Evolutionary conservation across 1,140 invertebrate species (phyloP).

Genomic region (Megathymus violae): DNA sequence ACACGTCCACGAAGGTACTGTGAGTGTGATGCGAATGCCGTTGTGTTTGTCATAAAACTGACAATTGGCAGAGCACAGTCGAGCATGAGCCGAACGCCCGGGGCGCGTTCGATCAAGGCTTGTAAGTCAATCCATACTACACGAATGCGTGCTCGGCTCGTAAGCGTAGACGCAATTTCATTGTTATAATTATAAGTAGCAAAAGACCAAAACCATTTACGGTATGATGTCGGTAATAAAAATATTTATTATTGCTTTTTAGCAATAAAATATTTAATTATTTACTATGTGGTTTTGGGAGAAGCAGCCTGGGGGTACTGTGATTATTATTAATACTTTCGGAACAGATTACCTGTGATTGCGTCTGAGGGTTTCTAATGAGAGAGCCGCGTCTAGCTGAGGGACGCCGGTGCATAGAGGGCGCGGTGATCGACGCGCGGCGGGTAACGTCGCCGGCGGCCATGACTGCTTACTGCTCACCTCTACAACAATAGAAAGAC

Average conservation of each 20-base stretch:
- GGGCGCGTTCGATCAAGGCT: too few relatives aligned
- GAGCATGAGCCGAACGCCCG: too few relatives aligned
- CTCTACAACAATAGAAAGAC: constrained; percentile 39
- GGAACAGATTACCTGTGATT: constrained; percentile 71
- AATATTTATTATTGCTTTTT: too few relatives aligned
- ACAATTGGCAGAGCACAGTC: too few relatives aligned
- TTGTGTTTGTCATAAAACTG: too few relatives aligned
- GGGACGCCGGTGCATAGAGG: constrained; percentile 76
- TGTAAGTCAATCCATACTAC: too few relatives aligned
- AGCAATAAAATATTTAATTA: background rate
- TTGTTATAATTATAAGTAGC: too few relatives aligned
- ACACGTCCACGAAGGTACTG: too few relatives aligned
- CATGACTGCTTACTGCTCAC: constrained; percentile 54
- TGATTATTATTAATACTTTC: background rate
- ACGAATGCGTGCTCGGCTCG: too few relatives aligned
- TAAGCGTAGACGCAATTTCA: too few relatives aligned
- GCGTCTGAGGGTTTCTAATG: constrained; percentile 68
- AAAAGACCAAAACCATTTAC: constrained; percentile 7
- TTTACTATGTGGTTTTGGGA: background rate
- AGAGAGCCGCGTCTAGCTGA: constrained; percentile 77
- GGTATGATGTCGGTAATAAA: too few relatives aligned
- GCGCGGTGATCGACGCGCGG: constrained; percentile 79
- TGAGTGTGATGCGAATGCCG: too few relatives aligned
- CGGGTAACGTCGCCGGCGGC: constrained; percentile 79
- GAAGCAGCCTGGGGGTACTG: background rate